These are phyloP conservation scores for Lepeophtheirus nordmannii DNA, from an alignment of 2,888 invertebrate genomes.

Conservation along the genomic window DNA sequence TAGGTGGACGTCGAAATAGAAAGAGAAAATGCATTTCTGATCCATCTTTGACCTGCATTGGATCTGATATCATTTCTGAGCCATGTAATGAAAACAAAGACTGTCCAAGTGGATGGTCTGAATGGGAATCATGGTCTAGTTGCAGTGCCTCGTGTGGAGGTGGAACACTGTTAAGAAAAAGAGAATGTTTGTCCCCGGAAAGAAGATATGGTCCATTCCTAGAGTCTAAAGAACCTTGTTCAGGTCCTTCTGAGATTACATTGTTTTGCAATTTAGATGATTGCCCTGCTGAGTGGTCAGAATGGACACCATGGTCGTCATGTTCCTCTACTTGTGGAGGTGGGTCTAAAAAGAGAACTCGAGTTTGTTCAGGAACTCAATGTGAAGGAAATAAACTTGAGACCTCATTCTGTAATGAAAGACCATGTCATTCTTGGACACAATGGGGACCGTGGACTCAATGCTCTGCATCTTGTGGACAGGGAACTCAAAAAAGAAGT, in stretches of 20 bases:
- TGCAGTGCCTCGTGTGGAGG: conserved; percentile 22
- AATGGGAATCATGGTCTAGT: conserved; percentile 15
- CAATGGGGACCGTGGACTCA: conserved; percentile 13
- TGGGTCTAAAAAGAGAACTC: not conserved
- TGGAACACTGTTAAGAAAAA: not conserved
- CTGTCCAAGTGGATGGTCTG: conserved; percentile 7
- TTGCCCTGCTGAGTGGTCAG: conserved; percentile 7
- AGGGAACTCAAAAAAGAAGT: not conserved
- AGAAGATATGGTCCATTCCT: not conserved
- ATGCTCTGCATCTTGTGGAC: conserved; percentile 23
- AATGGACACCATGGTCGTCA: conserved; percentile 8
- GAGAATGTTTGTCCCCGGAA: conserved; percentile 1
- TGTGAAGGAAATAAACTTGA: conserved; percentile 5
- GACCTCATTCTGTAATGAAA: conserved; percentile 7
- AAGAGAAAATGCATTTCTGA: too few species aligned
- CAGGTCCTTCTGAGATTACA: conserved; percentile 1
- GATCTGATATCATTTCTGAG: not conserved
- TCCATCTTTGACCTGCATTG: too few species aligned
- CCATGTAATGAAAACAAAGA: conserved; percentile 10
- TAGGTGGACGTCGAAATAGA: too few species aligned
- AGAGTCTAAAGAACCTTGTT: not conserved
- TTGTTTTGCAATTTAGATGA: conserved; percentile 15
- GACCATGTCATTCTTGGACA: conserved; percentile 5
- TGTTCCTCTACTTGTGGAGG: conserved; percentile 14
- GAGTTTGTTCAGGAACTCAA: not conserved